Conservation (phyloP, 2,888 invertebrate genomes). For the Cancer borealis region DNA sequence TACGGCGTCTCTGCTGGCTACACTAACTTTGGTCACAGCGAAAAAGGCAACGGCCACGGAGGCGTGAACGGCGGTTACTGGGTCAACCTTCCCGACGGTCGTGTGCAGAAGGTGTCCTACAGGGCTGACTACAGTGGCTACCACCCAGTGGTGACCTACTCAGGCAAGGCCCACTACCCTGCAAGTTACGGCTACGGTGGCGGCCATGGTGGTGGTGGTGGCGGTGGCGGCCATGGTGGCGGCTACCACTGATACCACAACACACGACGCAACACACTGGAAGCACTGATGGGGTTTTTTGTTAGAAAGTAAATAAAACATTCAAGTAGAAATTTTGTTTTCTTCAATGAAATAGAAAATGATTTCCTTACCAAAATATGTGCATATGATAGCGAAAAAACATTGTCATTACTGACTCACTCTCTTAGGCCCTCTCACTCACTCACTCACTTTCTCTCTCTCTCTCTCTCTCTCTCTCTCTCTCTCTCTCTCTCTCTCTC, state of each 20-base stretch:
- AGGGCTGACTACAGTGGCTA: neutral
- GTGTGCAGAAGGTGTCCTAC: constrained; percentile 35
- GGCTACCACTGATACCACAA: neutral
- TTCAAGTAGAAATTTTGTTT: neutral
- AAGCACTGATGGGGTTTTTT: constrained; percentile 6
- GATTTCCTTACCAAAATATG: neutral
- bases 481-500: no score
- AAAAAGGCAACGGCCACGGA: constrained; percentile 14
- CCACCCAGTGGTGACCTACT: constrained; percentile 13
- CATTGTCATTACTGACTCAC: neutral
- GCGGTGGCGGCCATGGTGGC: no score
- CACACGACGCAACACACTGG: neutral
- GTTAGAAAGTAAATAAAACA: neutral
- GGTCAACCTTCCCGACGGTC: constrained; percentile 42
- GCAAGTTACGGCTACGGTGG: neutral
- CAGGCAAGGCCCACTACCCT: constrained; percentile 14
- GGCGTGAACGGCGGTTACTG: constrained; percentile 29
- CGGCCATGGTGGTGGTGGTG: no score
- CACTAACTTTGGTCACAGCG: neutral
- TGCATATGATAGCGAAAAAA: neutral
- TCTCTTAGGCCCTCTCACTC: no score
- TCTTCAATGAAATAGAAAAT: neutral
- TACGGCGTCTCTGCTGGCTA: neutral
- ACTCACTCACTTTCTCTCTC: no score
- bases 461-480: no score